phyloP scores from a whole-genome alignment of 1,140 invertebrate species.

The Drosophila lacertosa region DNA sequence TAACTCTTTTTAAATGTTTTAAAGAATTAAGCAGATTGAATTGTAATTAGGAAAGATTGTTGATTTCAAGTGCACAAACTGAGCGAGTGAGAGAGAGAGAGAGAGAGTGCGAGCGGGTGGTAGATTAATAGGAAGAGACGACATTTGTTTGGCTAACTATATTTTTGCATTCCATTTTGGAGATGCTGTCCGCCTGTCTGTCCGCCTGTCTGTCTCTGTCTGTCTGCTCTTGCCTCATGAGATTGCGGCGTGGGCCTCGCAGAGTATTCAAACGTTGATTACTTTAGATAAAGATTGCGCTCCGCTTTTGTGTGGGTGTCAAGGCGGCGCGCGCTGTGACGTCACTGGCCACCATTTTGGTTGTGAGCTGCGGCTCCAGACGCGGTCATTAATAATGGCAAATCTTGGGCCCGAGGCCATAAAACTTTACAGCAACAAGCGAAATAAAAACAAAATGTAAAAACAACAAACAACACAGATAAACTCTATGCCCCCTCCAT shows the following conservation, averaged over 20 bases:
- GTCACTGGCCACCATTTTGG: slow-evolving; percentile 57
- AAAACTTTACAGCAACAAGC: slow-evolving; percentile 38
- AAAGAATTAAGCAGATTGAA: too few relatives aligned
- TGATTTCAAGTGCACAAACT: too few relatives aligned
- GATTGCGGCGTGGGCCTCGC: slow-evolving; percentile 56
- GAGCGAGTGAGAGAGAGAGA: background rate
- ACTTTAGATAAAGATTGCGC: slow-evolving; percentile 38
- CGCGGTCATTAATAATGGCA: slow-evolving; percentile 69
- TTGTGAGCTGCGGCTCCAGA: slow-evolving; percentile 36
- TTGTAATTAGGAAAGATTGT: too few relatives aligned
- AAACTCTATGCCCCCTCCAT: background rate
- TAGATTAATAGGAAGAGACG: too few relatives aligned
- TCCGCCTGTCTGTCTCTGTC: background rate
- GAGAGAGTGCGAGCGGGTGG: background rate
- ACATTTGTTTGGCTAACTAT: slow-evolving; percentile 24
- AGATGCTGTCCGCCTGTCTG: slow-evolving; percentile 11
- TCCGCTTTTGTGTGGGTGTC: slow-evolving; percentile 24
- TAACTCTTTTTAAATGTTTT: too few relatives aligned
- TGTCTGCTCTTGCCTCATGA: background rate
- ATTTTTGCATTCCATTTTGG: slow-evolving; percentile 48
- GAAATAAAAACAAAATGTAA: slow-evolving; percentile 8
- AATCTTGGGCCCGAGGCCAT: slow-evolving; percentile 40
- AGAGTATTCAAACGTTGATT: slow-evolving; percentile 39
- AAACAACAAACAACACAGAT: slow-evolving; percentile 9
- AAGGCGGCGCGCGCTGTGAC: slow-evolving; percentile 37